Percentiles rank a stretch among this genome's conserved stretches.
phyloP scores from a whole-genome alignment of 2,888 invertebrate species.

The Exephanes ischioxanthus region DNA sequence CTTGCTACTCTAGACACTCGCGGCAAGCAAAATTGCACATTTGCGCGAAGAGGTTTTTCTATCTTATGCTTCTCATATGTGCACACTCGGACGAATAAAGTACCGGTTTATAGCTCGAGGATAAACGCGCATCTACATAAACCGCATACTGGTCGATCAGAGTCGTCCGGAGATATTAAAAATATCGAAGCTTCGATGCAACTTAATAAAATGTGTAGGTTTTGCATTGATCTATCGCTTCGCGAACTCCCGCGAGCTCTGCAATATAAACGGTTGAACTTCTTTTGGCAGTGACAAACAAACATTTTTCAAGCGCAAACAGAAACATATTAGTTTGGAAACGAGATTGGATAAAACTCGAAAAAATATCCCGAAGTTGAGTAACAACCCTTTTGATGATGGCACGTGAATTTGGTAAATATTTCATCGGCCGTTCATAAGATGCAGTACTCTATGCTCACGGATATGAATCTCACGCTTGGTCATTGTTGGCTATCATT shows the following conservation, averaged over 20 bases:
- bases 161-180: not conserved
- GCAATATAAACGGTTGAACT: not conserved
- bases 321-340: not conserved
- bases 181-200: not conserved
- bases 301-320: not conserved
- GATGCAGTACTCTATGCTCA: too few relatives aligned
- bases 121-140: not conserved
- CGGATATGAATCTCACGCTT: too few relatives aligned
- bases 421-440: too few relatives aligned
- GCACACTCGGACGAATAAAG: not conserved
- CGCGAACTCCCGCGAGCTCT: not conserved
- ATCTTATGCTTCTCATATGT: not conserved
- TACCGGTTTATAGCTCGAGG: not conserved
- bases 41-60: not conserved
- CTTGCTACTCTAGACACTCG: not conserved
- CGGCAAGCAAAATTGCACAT: slow-evolving; percentile 12
- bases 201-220: not conserved
- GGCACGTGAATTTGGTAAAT: too few relatives aligned
- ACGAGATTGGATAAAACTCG: not conserved
- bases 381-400: not conserved
- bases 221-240: not conserved
- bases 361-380: not conserved
- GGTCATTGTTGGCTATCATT: too few relatives aligned
- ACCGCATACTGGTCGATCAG: not conserved
- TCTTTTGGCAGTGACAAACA: not conserved